Conservation (phyloP, 2,113 vertebrate species). For the Bos indicus region DNA sequence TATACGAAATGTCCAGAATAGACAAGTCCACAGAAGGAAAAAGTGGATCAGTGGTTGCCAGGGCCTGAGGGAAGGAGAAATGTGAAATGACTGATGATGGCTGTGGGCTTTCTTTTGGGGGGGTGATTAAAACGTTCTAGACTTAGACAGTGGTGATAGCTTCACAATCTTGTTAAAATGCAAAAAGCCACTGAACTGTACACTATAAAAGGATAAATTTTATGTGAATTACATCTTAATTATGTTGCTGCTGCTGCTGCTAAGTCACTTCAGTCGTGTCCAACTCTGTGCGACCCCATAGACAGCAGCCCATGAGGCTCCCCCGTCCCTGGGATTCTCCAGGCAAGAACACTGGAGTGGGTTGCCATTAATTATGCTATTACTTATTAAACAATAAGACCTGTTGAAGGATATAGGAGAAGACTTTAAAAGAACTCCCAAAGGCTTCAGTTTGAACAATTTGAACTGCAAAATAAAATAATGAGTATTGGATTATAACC, state of each 20-base stretch:
- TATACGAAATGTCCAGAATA: not conserved
- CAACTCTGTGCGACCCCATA: too few species aligned
- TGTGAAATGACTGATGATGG: not conserved
- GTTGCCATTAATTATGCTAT: not conserved
- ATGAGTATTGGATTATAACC: not conserved
- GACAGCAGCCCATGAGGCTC: too few species aligned
- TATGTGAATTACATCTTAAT: not conserved
- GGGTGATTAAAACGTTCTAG: not conserved
- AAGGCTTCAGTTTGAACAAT: not conserved
- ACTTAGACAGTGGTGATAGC: not conserved
- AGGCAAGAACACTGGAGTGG: too few species aligned
- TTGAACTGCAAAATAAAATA: not conserved
- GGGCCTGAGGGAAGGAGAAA: not conserved
- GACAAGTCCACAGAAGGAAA: not conserved
- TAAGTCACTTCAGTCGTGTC: too few species aligned
- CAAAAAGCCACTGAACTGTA: not conserved
- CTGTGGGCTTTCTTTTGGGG: not conserved
- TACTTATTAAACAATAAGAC: not conserved
- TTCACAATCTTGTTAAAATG: not conserved
- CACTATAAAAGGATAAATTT: not conserved
- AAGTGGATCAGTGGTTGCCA: not conserved
- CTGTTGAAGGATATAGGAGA: not conserved
- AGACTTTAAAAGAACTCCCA: not conserved
- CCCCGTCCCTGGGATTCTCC: too few species aligned
- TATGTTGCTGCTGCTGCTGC: too few species aligned